These are phyloP conservation scores for Scaptomyza graminum DNA, from an alignment of 1,140 invertebrate species.

Conservation along the genomic window DNA sequence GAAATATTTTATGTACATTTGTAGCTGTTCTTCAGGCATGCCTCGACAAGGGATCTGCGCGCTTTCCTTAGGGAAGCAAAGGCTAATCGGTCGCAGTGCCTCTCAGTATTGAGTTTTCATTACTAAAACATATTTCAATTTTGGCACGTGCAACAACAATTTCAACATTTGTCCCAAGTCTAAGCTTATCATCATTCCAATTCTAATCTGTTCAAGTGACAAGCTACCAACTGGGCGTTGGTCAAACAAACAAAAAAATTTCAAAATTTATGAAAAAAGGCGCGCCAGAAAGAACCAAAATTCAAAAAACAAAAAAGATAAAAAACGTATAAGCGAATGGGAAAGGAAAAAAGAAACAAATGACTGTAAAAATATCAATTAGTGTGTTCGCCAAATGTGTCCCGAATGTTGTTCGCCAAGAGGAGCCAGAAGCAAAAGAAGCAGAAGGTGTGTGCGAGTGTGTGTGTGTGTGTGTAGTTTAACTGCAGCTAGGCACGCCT, in stretches of 20 bases:
- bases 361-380: slow-evolving; percentile 67
- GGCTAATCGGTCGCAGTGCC: no score
- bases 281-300: slow-evolving; percentile 49
- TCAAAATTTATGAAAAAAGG: slow-evolving; percentile 53
- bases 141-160: no score
- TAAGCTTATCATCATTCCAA: neutral
- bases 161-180: no score
- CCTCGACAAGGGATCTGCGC: no score
- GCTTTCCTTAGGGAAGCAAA: no score
- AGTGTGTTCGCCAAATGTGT: slow-evolving; percentile 67
- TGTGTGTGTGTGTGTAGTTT: slow-evolving; percentile 26
- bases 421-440: neutral
- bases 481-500: slow-evolving; percentile 53
- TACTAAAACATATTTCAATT: no score
- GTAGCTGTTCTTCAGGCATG: no score
- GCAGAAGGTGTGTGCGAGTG: slow-evolving; percentile 18
- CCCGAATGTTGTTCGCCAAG: no score
- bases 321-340: no score
- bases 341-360: slow-evolving; percentile 2
- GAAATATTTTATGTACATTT: no score
- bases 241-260: slow-evolving; percentile 15
- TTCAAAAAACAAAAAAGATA: neutral
- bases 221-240: slow-evolving; percentile 5
- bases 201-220: slow-evolving; percentile 10
- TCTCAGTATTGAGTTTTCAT: no score